Conservation (phyloP, 2,888 invertebrate species). For the Glyphotaelius pellucidus region DNA sequence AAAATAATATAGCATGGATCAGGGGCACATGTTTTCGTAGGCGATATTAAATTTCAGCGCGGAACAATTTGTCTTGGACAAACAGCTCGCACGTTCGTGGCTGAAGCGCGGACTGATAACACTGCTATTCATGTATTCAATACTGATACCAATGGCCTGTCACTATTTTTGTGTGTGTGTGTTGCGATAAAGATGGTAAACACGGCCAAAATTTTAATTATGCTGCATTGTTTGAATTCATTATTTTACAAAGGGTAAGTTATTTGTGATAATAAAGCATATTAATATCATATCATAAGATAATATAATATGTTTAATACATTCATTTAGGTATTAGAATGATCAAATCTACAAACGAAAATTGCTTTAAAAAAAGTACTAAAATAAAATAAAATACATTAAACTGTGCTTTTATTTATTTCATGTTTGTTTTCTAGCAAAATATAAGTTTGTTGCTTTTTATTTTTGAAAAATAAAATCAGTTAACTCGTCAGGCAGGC, state of each 20-base stretch:
- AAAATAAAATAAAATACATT: too few relatives aligned
- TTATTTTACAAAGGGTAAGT: neutral
- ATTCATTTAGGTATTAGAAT: neutral
- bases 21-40: slow-evolving; percentile 19
- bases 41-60: neutral
- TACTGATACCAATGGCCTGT: neutral
- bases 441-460: too few relatives aligned
- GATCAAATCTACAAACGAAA: neutral
- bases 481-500: too few relatives aligned
- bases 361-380: neutral
- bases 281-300: neutral
- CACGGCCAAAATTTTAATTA: neutral
- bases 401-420: too few relatives aligned
- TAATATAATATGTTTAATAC: neutral
- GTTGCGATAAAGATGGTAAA: neutral
- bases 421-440: too few relatives aligned
- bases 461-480: too few relatives aligned
- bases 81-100: slow-evolving; percentile 13
- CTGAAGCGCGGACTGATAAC: slow-evolving; percentile 21
- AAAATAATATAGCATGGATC: neutral
- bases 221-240: neutral
- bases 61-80: neutral
- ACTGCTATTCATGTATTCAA: slow-evolving; percentile 10
- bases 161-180: neutral
- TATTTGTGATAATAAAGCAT: neutral